A percentile compares a stretch with the other conserved stretches of the same genome.
Evolutionary conservation across 1,140 invertebrate species (phyloP).

Genomic region (Trialeurodes vaporariorum): DNA sequence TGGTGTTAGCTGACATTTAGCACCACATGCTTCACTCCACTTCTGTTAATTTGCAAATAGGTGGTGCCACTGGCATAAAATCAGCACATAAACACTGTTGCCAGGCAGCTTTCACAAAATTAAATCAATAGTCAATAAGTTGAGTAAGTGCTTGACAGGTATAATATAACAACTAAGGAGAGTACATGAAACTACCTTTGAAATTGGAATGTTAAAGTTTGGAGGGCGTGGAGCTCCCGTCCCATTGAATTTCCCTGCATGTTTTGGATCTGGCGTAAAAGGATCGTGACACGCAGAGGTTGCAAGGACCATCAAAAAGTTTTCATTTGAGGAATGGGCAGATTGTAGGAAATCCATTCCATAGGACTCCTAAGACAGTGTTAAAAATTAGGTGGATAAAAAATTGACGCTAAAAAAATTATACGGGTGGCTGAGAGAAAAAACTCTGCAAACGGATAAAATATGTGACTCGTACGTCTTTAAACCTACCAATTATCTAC

Average conservation of each 20-base stretch:
- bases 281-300: slow-evolving; percentile 75
- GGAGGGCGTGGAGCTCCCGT: slow-evolving; percentile 49
- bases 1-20: no score
- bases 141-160: no score
- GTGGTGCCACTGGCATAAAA: no score
- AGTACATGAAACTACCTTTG: slow-evolving; percentile 29
- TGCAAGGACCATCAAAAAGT: slow-evolving; percentile 73
- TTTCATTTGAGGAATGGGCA: slow-evolving; percentile 29
- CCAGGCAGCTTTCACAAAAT: no score
- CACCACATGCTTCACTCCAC: no score
- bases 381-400: slow-evolving; percentile 75
- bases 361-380: slow-evolving; percentile 36
- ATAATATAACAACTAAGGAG: background rate
- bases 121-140: no score
- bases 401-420: slow-evolving; percentile 53
- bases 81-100: no score
- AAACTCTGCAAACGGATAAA: no score
- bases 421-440: no score
- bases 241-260: slow-evolving; percentile 46
- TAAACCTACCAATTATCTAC: no score
- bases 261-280: slow-evolving; percentile 63
- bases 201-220: slow-evolving; percentile 53
- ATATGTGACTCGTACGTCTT: no score
- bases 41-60: no score
- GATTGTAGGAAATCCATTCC: slow-evolving; percentile 44